Percentiles rank a stretch among this genome's conserved stretches.
phyloP scores from a whole-genome alignment of 2,113 vertebrate genomes.

The Hyperoodon ampullatus region DNA sequence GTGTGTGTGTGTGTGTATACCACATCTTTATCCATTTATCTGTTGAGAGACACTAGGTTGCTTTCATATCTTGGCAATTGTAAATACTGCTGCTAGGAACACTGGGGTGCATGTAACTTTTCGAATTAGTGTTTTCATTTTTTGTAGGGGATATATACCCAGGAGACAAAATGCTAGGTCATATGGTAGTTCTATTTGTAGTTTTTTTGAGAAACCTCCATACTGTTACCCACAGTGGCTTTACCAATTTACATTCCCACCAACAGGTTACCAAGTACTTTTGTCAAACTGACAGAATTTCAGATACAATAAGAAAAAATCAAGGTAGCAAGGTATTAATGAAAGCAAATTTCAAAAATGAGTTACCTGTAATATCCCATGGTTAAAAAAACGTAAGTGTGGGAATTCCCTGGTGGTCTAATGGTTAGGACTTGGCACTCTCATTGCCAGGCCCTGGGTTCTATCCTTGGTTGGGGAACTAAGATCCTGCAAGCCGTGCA shows the following conservation, averaged over 20 bases:
- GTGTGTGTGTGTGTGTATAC: neutral
- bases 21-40: neutral
- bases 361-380: neutral
- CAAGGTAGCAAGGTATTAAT: neutral
- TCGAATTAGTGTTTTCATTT: neutral
- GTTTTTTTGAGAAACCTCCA: neutral
- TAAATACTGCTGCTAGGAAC: neutral
- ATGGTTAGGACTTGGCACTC: neutral
- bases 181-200: neutral
- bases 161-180: neutral
- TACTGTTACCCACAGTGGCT: neutral
- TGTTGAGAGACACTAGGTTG: neutral
- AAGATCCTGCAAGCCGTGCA: neutral
- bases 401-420: neutral
- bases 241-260: neutral
- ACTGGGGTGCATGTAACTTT: neutral
- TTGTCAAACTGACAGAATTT: conserved; percentile 22
- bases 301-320: neutral
- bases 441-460: neutral
- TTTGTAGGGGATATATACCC: neutral
- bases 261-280: neutral
- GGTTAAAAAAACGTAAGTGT: neutral
- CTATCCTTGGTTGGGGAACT: neutral
- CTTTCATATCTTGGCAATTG: neutral
- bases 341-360: conserved; percentile 37